Base-by-base conservation (phyloP, 2,113 vertebrate genomes). In the Laticauda laticaudata region DNA sequence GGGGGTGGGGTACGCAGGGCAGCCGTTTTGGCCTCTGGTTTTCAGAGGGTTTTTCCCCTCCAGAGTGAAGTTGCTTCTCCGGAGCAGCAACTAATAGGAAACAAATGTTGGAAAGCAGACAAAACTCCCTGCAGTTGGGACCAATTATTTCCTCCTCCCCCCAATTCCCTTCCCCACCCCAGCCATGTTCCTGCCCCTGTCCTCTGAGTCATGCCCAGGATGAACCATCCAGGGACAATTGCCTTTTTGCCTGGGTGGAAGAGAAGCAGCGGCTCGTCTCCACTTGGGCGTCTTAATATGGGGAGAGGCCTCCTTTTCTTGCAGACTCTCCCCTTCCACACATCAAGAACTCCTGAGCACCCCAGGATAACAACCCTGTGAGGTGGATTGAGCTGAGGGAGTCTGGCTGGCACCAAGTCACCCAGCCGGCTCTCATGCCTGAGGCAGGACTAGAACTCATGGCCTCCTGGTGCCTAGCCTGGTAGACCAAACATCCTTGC, bases 1-100 rank as follows among this genome's bases (percentile, higher is more conserved):
- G 75, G 34, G 7, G 1, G 75, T 3, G 75, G 34, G 34, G 15
- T 0, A 8, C 0, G n/a, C 64, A 18, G n/a, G n/a, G n/a, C 15
- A 81, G 69, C 69, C 34, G 6, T 21, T 81, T 43, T 3, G 15
- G 75, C 75, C 75, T 2, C 34, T 39, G 34, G 1, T 43, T 81
- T 75, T 43, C 34, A 43, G 75, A 81, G 34, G 7, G 21, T 43
- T 18, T 1, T 18, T 0, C 18, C 43, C 21, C 75, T 81, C 34
- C 75, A 81, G 75, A 61, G 59, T 3, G 59, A 61, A 61, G 59
- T 26, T 26, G 59, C 34, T 81, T 81, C 18, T 81, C 18, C 18
- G 0, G 75, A 43, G 34, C 75, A 81, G 21, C 75, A 81, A 43
- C 18, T 81, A 81, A 81, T 81, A 39, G 34, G 75, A 81, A 81